A percentile compares a stretch with the other conserved stretches of the same genome.
Conservation (phyloP, 2,797 vertebrate species). For the Gallinago stenura region DNA sequence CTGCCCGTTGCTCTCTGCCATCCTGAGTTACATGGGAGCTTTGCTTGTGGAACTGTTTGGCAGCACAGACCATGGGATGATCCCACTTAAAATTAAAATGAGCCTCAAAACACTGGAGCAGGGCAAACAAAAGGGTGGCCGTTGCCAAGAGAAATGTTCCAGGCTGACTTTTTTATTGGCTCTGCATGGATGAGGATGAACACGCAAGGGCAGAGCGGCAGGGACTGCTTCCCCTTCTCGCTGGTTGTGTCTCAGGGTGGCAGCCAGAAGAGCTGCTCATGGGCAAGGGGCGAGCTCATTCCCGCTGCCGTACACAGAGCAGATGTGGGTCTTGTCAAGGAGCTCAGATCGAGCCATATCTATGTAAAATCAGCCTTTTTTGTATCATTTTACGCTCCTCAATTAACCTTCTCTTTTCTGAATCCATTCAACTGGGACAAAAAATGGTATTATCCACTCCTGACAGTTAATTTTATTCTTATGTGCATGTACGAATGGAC, state of each 20-base stretch:
- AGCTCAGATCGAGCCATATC: fast-evolving
- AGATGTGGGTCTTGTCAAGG: neutral
- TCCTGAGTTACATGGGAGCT: neutral
- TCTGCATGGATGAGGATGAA: neutral
- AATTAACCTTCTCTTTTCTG: neutral
- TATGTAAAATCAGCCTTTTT: neutral
- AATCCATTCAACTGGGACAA: neutral
- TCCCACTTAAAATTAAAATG: neutral
- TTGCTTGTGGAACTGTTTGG: neutral
- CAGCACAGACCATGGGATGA: neutral
- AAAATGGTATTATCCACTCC: neutral
- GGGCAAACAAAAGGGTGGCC: neutral
- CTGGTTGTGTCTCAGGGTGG: fast-evolving
- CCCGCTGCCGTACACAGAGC: neutral
- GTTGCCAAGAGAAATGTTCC: neutral
- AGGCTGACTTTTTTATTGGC: neutral
- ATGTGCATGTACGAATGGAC: neutral
- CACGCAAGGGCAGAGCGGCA: neutral
- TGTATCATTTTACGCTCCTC: neutral
- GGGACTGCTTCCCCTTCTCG: neutral
- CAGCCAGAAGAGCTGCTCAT: neutral
- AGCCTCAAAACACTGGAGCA: neutral
- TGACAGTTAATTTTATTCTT: neutral
- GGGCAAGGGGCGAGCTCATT: too few relatives aligned
- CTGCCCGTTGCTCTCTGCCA: neutral